Evolutionary conservation across 2,113 vertebrate genomes (phyloP), one percentile per base, ranked within the genome.

Genomic region (Mystacornis crossleyi): DNA sequence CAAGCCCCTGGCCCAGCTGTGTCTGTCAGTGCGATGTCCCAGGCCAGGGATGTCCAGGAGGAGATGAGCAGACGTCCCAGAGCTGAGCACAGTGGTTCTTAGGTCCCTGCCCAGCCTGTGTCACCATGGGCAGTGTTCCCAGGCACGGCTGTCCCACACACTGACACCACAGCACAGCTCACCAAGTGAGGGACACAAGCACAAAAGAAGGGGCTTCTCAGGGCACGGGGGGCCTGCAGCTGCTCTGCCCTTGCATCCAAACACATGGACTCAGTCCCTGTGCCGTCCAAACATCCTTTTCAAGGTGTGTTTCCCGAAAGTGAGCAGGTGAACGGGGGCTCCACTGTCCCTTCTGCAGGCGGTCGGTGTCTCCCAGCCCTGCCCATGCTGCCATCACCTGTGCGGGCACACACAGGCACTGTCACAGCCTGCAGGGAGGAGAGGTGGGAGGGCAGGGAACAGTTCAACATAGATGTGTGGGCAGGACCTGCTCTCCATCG

Each of bases 1-100:
- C 34, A 31, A 86, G 66, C 18, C 33, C 47, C 33, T 7, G 34
- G 43, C 53, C n/a, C 40, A 38, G 36, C 34, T 0, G 0, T 0
- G 0, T 21, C 26, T 26, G 21, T 61, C 4, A 1, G 50, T 1
- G 0, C 0, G 1, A 20, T 71, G n/a, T 25, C 33, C 57, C 50
- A 55, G 51, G 43, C 40, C 60, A 60, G 71, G 5, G 48, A 31
- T 0, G 6, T 8, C 21, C 18, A 23, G 51, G 10, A n/a, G 38
- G 17, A 48, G 51, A 66, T 19, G 50, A 81, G 21, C 55, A 58
- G 40, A 33, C 3, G 9, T 25, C 15, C 36, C 5, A 67, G 48
- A 65, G 67, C 51, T 43, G 14, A 48, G 83, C 20, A 14, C 2
- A 4, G 38, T 6, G 25, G 14, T 38, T 17, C 43, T 38, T 31